Base-by-base conservation (phyloP, 2,888 invertebrate species). In the Macroteleia sp. region DNA sequence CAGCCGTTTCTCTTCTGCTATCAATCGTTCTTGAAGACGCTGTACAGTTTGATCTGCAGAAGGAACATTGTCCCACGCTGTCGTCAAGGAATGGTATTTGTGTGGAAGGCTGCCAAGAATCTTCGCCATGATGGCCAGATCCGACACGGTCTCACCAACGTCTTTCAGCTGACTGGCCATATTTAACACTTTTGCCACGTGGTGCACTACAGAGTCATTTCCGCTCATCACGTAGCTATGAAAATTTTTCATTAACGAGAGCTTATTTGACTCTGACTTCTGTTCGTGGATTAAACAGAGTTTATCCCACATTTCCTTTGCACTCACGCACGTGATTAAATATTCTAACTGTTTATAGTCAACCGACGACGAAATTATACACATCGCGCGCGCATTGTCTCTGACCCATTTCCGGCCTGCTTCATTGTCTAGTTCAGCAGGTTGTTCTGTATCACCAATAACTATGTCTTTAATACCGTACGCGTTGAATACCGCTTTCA, bases 51-150 rank as follows among this genome's bases (percentile, higher is more conserved):
- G 82, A 6, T 46, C 69, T 0, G 6, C 62, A 14, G 19, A 2
- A 1, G 50, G 54, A 4, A 79, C 73, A 12, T 71, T 83, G 52
- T 83, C 83, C 79, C 83, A 83, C 3, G 82, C 85, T 12, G 83
- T 85, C 8, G 64, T 73, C 1, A 86, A 46, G 0, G 80, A 48
- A 32, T 81, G 74, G 64, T 69, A 85, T 30, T 30, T 30, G 10
- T 30, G 10, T 1, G 85, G 77, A 5, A 86, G 69, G 36, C 82
- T 82, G 0, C 79, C 85, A 2, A 85, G 56, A 16, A 84, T 73
- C 42, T 86, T 85, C 4, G 84, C 80, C 66, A 83, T 83, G 0
- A 84, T 44, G 0, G 77, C 39, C 5, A 52, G 17, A 9, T 82
- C 77, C 0, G 82, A 66, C 1, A 85, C 54, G 0, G 9, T 17